phyloP scores from a whole-genome alignment of 2,797 vertebrate species.

The Bovichtus variegatus region DNA sequence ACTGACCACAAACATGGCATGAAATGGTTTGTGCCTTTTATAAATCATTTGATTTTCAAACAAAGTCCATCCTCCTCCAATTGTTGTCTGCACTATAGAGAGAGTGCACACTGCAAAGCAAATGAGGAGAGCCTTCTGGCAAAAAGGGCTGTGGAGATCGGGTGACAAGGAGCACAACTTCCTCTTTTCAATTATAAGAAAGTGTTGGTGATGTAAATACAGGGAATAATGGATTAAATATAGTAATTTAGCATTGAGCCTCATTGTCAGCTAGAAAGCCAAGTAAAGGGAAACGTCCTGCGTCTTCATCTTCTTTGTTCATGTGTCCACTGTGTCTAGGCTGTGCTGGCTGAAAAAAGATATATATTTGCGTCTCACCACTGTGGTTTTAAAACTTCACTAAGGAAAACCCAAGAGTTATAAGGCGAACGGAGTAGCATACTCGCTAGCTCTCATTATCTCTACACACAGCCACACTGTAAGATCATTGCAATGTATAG shows the following conservation, averaged over 20 bases:
- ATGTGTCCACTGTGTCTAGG: not conserved
- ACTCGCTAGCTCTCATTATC: not conserved
- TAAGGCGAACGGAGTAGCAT: not conserved
- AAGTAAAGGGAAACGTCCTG: constrained; percentile 9
- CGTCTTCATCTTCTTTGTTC: not conserved
- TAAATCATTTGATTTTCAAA: constrained; percentile 27
- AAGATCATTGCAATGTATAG: constrained; percentile 18
- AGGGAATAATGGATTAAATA: constrained; percentile 29
- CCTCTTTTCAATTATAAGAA: constrained; percentile 27
- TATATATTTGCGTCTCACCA: not conserved
- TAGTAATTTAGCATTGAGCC: not conserved
- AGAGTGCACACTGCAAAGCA: constrained; percentile 1
- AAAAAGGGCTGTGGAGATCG: not conserved
- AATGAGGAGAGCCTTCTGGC: constrained; percentile 5
- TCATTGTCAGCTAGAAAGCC: not conserved
- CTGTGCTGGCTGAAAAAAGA: not conserved
- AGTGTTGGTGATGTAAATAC: constrained; percentile 23
- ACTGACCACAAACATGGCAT: constrained; percentile 14
- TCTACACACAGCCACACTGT: constrained; percentile 4
- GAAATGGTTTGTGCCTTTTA: not conserved
- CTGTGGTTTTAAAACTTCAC: constrained; percentile 1
- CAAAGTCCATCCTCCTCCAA: constrained; percentile 6
- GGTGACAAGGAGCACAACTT: constrained; percentile 27
- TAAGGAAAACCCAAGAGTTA: not conserved
- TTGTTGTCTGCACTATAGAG: constrained; percentile 3